Evolutionary conservation across 2,888 invertebrate species (phyloP).

Genomic region (Amphimallon solstitiale): DNA sequence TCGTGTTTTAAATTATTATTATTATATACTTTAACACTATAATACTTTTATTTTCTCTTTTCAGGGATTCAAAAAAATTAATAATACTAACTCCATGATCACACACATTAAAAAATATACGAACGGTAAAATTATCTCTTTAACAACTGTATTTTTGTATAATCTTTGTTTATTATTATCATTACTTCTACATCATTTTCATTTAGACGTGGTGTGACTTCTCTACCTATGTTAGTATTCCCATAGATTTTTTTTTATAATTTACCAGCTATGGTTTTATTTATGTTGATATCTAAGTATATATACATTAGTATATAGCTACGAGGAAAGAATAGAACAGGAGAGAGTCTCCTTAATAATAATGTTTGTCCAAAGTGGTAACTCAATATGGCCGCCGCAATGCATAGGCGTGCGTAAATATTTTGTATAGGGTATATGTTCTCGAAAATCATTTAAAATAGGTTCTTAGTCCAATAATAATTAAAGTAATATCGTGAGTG

Average conservation of each 20-base stretch:
- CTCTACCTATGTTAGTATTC: slow-evolving; percentile 24
- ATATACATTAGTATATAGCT: not conserved
- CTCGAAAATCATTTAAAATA: too few relatives aligned
- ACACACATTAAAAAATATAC: too few relatives aligned
- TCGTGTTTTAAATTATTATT: slow-evolving; percentile 6
- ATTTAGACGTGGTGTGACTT: slow-evolving; percentile 27
- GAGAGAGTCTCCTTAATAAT: too few relatives aligned
- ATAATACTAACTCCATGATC: not conserved
- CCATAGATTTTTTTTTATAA: slow-evolving; percentile 23
- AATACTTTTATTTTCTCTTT: slow-evolving; percentile 6
- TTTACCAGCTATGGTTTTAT: slow-evolving; percentile 8
- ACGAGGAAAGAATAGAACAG: too few relatives aligned
- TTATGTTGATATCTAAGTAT: slow-evolving; percentile 27
- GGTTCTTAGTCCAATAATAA: too few relatives aligned
- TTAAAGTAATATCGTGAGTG: too few relatives aligned
- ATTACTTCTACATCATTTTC: not conserved
- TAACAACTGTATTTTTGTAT: slow-evolving; percentile 27
- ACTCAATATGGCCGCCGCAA: too few relatives aligned
- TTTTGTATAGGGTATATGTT: too few relatives aligned
- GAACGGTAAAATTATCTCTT: not conserved
- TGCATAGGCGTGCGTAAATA: too few relatives aligned
- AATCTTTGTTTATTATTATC: slow-evolving; percentile 16
- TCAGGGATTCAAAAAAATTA: slow-evolving; percentile 1
- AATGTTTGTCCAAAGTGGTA: too few relatives aligned
- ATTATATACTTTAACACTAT: not conserved